Evolutionary conservation across 2,113 vertebrate species (phyloP).

Genomic region (Syrrhaptes paradoxus): DNA sequence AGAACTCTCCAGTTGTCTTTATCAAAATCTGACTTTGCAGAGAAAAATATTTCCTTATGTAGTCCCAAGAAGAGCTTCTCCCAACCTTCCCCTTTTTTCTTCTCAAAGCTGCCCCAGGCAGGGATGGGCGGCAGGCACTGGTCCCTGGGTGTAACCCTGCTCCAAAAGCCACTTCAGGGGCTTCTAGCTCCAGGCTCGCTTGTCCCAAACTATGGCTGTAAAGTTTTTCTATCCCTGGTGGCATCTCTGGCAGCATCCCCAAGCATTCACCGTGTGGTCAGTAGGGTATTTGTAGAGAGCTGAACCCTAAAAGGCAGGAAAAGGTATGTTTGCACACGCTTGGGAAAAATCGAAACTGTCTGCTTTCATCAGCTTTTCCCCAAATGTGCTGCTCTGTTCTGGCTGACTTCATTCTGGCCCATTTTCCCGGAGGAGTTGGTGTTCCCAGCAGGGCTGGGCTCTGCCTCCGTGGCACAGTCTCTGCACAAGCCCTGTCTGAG

Average conservation of each 20-base stretch:
- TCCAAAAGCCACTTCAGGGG: not conserved
- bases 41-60: not conserved
- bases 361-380: not conserved
- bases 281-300: not conserved
- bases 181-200: not conserved
- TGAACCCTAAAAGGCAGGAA: not conserved
- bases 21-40: not conserved
- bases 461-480: accelerated
- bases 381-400: too few species aligned
- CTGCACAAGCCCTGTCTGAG: not conserved
- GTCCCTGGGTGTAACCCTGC: too few species aligned
- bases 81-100: not conserved
- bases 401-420: too few species aligned
- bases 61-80: not conserved
- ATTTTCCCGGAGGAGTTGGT: not conserved
- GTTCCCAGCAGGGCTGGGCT: not conserved
- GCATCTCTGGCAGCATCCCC: not conserved
- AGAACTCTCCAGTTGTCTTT: not conserved
- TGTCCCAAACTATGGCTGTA: not conserved
- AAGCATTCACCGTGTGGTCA: accelerated
- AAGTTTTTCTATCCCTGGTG: not conserved
- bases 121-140: too few species aligned
- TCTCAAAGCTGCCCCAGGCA: not conserved
- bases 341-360: not conserved
- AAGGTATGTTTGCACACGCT: not conserved